Conservation (phyloP, 1,140 invertebrate species). For the Drosophila pallidifrons region DNA sequence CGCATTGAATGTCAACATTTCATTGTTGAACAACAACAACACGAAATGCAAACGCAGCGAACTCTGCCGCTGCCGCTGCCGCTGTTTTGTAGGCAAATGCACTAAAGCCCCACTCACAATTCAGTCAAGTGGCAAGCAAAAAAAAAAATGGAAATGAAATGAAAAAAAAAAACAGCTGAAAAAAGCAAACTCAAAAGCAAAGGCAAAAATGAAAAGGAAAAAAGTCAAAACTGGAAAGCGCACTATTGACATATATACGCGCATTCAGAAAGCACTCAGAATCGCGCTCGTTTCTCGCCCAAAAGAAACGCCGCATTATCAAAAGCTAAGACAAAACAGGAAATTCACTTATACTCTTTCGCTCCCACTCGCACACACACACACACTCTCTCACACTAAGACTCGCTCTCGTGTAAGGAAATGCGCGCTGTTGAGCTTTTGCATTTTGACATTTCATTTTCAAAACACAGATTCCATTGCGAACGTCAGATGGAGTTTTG, state of each 20-base stretch:
- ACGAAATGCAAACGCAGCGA: conserved; percentile 29
- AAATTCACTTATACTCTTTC: conserved; percentile 72
- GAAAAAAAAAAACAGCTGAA: conserved; percentile 62
- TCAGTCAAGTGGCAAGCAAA: conserved; percentile 76
- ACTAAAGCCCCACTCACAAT: conserved; percentile 59
- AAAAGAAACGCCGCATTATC: conserved; percentile 73
- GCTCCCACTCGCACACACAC: conserved; percentile 39
- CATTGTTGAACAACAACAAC: conserved; percentile 25
- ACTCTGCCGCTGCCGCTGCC: conserved; percentile 17
- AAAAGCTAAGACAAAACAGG: conserved; percentile 72
- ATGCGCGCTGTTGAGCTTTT: conserved; percentile 79
- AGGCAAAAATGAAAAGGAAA: conserved; percentile 15
- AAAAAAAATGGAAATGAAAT: conserved; percentile 2
- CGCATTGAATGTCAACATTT: conserved; percentile 37
- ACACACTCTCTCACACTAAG: conserved; percentile 19
- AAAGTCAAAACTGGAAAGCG: conserved; percentile 75
- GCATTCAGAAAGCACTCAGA: conserved; percentile 63
- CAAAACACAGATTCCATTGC: conserved; percentile 77
- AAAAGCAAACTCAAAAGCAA: conserved; percentile 37
- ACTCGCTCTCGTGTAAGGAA: conserved; percentile 50
- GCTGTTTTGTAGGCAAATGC: conserved; percentile 61
- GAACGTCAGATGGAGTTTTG: conserved; percentile 16
- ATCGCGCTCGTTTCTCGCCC: conserved; percentile 48
- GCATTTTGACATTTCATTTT: conserved; percentile 78
- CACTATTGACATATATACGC: conserved; percentile 85